These are phyloP conservation scores for Elanus axillaris DNA, from an alignment of 2,113 vertebrate species.

Conservation along the genomic window DNA sequence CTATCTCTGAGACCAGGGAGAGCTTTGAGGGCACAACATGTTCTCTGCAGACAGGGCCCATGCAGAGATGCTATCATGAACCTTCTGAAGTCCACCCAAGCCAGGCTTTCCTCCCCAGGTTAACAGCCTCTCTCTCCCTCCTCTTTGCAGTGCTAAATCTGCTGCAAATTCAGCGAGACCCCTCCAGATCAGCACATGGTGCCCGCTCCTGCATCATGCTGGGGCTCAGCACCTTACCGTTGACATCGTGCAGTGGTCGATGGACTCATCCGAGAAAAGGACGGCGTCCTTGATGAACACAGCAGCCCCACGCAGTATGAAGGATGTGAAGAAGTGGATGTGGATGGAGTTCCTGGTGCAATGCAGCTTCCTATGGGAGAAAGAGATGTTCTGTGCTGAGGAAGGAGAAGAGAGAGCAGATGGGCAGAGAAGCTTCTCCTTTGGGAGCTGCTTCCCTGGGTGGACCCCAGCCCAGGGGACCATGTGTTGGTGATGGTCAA, in stretches of 20 bases:
- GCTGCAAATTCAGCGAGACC: neutral
- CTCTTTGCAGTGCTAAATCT: neutral
- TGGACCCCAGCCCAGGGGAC: neutral
- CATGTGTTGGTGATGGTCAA: neutral
- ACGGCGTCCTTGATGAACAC: constrained; percentile 83
- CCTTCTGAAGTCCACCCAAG: neutral
- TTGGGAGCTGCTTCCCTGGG: neutral
- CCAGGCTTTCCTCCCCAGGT: neutral
- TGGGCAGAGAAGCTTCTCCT: neutral
- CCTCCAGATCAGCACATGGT: neutral
- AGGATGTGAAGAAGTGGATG: constrained; percentile 86
- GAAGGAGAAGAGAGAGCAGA: neutral
- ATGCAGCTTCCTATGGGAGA: constrained; percentile 78
- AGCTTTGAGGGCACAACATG: neutral
- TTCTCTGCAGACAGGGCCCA: neutral
- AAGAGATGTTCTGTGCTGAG: neutral
- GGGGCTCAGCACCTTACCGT: constrained; percentile 67
- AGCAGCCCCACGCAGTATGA: constrained; percentile 78
- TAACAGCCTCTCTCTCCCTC: neutral
- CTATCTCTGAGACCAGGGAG: neutral
- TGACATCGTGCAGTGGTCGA: constrained; percentile 83
- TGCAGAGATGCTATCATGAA: neutral
- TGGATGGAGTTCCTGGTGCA: constrained; percentile 91
- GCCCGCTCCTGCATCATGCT: neutral
- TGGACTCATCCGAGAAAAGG: constrained; percentile 79